Percentiles rank a stretch among this genome's conserved stretches.
phyloP scores from a whole-genome alignment of 2,113 vertebrate genomes.

The Malurus alboscapulatus region DNA sequence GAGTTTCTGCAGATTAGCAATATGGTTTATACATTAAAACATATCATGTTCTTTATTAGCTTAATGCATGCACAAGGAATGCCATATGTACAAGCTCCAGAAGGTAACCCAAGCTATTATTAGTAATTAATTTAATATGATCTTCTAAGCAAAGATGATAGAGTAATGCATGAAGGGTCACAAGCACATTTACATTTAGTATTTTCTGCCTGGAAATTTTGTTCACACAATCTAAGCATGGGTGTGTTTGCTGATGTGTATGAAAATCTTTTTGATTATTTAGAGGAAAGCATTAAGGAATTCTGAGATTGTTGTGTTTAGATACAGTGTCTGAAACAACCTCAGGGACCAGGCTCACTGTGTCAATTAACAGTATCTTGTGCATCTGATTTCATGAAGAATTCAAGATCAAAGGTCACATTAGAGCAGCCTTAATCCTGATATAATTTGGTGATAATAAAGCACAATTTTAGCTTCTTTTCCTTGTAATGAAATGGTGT shows the following conservation, averaged over 20 bases:
- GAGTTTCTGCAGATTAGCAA: neutral
- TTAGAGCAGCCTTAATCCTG: neutral
- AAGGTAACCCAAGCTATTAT: neutral
- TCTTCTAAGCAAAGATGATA: neutral
- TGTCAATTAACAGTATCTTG: neutral
- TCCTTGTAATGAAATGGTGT: slow-evolving; percentile 9
- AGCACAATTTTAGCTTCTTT: neutral
- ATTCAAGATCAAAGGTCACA: slow-evolving; percentile 1
- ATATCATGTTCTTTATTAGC: neutral
- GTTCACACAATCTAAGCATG: neutral
- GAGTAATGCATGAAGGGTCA: neutral
- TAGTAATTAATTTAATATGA: neutral
- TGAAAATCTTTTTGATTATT: neutral
- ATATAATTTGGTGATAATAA: neutral
- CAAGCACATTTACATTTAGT: neutral
- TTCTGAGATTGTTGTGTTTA: neutral
- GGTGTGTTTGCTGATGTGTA: neutral
- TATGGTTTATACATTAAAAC: neutral
- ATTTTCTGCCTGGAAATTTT: neutral
- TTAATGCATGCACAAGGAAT: neutral
- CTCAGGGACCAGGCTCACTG: rapidly evolving
- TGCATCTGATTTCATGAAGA: neutral
- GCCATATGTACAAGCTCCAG: neutral
- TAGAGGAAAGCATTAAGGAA: neutral
- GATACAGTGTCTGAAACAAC: neutral